Evolutionary conservation across 2,888 invertebrate genomes (phyloP), one percentile per base, ranked within the genome.

Genomic region (Macaria notata): DNA sequence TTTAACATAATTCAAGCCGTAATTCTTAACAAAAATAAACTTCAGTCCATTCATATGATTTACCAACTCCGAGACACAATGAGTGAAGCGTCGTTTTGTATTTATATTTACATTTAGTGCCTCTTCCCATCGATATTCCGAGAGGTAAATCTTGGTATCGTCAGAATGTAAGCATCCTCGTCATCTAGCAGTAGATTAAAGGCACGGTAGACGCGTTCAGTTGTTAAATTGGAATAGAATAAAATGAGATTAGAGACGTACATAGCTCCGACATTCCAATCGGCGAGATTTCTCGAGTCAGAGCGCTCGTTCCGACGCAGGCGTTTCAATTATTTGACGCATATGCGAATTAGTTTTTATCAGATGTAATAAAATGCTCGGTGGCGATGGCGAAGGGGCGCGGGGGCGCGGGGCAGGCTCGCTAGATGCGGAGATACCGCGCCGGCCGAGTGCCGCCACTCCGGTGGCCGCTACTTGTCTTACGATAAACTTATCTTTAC

Each of bases 381-480:
- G 72, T 74, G 73, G 79, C 73, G 78, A 72, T 74, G 73, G 79
- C 73, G 76, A 75, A 76, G 76, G 72, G 70, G 69, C 70, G 68
- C 65, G 65, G 61, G 68, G 66, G 68, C 69, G 75, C 33, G 44
- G 68, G 69, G 69, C 66, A 57, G 69, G 66, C 72, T 70, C 72
- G 74, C 71, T 68, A 72, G 75, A 68, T 71, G 73, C 64, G 48
- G 66, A 69, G 73, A 71, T 71, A 71, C 65, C 70, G 66, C 9
- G 55, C 54, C 54, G 39, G 54, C 46, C 43, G 48, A 19, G 19
- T 61, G 69, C 59, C 65, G 67, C 69, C 71, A 70, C 78, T 81
- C 65, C 83, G 89, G 90, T 90, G 91, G 90, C 81, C 90, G 88
- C 91, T 90, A 88, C 91, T 88, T 83, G 90, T 91, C 89, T 91